Conservation (phyloP, 2,888 invertebrate genomes). For the Helleia helle region DNA sequence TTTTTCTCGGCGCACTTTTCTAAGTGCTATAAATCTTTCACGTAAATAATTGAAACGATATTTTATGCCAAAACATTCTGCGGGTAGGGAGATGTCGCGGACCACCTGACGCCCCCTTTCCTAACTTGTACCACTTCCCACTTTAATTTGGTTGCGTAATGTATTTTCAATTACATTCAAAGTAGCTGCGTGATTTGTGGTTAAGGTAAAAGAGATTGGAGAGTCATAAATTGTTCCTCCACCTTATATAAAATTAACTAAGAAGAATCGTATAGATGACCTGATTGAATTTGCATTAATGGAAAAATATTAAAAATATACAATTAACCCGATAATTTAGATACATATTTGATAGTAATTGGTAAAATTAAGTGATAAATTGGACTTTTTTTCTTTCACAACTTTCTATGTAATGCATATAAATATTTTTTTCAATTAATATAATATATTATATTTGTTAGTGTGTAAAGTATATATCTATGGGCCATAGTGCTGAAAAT, state of each 20-base stretch:
- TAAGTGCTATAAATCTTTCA: constrained; percentile 72
- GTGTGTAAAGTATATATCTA: too few relatives aligned
- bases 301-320: too few relatives aligned
- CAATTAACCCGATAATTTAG: too few relatives aligned
- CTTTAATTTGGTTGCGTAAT: constrained; percentile 74
- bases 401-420: too few relatives aligned
- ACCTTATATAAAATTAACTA: constrained; percentile 52
- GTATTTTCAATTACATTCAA: constrained; percentile 73
- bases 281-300: neutral
- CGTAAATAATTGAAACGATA: constrained; percentile 76
- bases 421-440: too few relatives aligned
- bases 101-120: constrained; percentile 62
- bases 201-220: constrained; percentile 55
- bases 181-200: constrained; percentile 68
- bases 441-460: too few relatives aligned
- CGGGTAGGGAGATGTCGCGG: constrained; percentile 58
- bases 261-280: neutral
- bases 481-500: too few relatives aligned
- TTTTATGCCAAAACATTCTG: constrained; percentile 75
- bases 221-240: constrained; percentile 43
- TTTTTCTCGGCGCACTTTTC: constrained; percentile 72
- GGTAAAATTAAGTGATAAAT: too few relatives aligned
- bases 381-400: too few relatives aligned
- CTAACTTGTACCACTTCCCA: constrained; percentile 71
- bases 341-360: too few relatives aligned